Conservation (phyloP, 2,888 invertebrate species). For the Ichneumoninae sp. region DNA sequence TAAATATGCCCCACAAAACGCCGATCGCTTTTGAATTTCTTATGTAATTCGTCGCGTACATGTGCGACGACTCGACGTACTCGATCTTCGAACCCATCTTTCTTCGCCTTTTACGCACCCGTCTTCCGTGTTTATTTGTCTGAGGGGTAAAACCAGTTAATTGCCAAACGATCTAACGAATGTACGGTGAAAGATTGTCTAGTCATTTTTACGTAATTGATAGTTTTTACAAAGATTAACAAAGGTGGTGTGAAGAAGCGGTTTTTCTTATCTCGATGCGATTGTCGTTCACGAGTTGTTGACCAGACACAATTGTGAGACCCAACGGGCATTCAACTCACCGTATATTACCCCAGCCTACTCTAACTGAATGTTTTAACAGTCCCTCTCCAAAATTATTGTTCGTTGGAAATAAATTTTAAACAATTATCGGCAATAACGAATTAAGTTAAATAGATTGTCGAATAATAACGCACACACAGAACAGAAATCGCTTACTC, state of each 20-base stretch:
- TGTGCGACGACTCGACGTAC: conserved; percentile 95
- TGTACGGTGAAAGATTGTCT: neutral
- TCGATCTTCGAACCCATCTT: conserved; percentile 96
- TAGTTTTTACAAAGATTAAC: conserved; percentile 31
- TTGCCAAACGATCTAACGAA: neutral
- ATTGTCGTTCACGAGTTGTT: conserved; percentile 37
- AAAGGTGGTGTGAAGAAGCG: neutral
- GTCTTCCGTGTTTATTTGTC: conserved; percentile 30
- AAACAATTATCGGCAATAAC: neutral
- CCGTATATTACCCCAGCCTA: neutral
- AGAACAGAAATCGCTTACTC: conserved; percentile 15
- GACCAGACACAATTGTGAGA: conserved; percentile 45
- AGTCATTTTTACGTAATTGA: conserved; percentile 24
- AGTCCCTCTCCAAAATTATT: neutral
- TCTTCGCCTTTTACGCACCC: conserved; percentile 17
- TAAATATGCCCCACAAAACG: conserved; percentile 98
- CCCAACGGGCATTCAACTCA: conserved; percentile 51
- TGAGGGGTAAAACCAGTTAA: conserved; percentile 20
- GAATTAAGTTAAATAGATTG: neutral
- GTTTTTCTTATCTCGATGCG: conserved; percentile 29
- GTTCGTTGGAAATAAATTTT: neutral
- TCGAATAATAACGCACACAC: neutral
- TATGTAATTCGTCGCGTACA: conserved; percentile 96
- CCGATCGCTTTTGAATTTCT: conserved; percentile 97
- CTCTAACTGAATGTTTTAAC: neutral